These are phyloP conservation scores for Eufriesea mexicana DNA, from an alignment of 1,140 invertebrate genomes.

Conservation along the genomic window DNA sequence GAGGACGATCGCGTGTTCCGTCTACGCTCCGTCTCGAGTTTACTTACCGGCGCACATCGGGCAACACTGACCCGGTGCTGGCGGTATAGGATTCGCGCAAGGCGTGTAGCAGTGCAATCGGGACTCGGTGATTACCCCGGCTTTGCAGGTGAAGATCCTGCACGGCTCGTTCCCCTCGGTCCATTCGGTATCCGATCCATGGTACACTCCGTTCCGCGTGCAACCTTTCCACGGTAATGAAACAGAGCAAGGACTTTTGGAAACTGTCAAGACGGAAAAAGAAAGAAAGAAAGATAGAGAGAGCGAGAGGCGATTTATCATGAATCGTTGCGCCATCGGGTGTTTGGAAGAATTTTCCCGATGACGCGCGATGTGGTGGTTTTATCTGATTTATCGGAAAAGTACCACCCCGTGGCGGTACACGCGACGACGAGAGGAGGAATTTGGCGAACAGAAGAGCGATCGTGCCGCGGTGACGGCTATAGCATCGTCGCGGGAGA, in stretches of 20 bases:
- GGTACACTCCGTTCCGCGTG: slow-evolving; percentile 87
- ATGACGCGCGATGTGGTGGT: too few relatives aligned
- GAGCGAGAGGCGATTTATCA: slow-evolving; percentile 2
- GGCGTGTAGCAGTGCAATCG: slow-evolving; percentile 90
- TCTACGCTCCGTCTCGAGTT: neutral
- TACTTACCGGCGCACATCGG: slow-evolving; percentile 88
- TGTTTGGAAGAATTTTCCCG: too few relatives aligned
- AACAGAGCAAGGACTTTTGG: neutral
- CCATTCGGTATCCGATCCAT: slow-evolving; percentile 91
- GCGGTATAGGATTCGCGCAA: slow-evolving; percentile 88
- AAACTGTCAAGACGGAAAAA: slow-evolving; percentile 37
- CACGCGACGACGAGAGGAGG: neutral
- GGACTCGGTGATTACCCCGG: slow-evolving; percentile 92
- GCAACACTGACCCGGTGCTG: slow-evolving; percentile 90
- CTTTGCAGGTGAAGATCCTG: slow-evolving; percentile 88
- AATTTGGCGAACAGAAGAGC: too few relatives aligned
- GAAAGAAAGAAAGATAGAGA: neutral
- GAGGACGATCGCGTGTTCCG: neutral
- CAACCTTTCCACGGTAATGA: slow-evolving; percentile 85
- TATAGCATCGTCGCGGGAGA: too few relatives aligned
- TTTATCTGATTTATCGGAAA: too few relatives aligned
- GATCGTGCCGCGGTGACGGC: too few relatives aligned
- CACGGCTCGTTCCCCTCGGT: slow-evolving; percentile 87
- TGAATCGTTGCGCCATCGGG: too few relatives aligned
- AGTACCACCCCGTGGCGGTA: too few relatives aligned